Conservation (phyloP, 2,113 vertebrate species). For the Odocoileus hemionus region DNA sequence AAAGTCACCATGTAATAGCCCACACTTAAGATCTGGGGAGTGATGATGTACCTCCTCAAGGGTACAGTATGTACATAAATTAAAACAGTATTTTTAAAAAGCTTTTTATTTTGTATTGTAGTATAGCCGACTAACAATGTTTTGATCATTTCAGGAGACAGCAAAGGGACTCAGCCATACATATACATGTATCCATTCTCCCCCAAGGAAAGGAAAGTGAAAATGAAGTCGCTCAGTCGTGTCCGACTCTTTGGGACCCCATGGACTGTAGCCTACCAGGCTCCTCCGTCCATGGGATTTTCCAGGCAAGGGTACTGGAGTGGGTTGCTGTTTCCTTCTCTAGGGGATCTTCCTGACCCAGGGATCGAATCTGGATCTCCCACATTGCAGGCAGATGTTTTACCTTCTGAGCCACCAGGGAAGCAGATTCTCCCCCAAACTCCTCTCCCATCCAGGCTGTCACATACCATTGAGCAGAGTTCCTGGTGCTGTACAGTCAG, state of each 20-base stretch:
- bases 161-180: neutral
- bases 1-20: neutral
- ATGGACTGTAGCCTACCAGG: too few relatives aligned
- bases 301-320: too few relatives aligned
- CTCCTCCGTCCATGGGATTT: too few relatives aligned
- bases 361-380: too few relatives aligned
- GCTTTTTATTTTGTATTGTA: neutral
- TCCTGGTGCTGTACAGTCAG: neutral
- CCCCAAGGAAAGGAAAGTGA: too few relatives aligned
- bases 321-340: too few relatives aligned
- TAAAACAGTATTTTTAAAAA: neutral
- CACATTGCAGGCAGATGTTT: too few relatives aligned
- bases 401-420: too few relatives aligned
- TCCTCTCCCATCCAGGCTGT: neutral
- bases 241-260: too few relatives aligned
- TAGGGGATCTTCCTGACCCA: too few relatives aligned
- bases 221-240: too few relatives aligned
- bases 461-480: neutral
- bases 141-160: neutral
- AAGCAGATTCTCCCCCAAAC: neutral
- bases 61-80: neutral
- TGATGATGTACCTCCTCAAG: neutral
- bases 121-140: neutral
- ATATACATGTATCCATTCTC: neutral
- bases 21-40: neutral